Conservation (phyloP, 2,797 vertebrate species). For the Peromyscus melanophrys region DNA sequence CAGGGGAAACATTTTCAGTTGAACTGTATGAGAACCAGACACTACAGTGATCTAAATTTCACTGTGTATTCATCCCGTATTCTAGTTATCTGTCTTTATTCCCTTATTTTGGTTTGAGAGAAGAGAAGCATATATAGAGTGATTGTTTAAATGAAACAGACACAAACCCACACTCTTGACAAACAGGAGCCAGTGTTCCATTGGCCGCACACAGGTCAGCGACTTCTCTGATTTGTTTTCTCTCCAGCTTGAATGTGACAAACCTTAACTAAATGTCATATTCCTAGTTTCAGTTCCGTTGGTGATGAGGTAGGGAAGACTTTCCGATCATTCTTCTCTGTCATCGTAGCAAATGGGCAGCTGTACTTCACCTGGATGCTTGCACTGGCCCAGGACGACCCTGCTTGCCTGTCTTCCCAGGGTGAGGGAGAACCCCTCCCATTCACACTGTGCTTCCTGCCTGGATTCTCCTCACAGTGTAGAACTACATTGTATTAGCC, state of each 20-base stretch:
- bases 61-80: conserved; percentile 77
- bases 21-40: conserved; percentile 76
- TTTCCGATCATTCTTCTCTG: not conserved
- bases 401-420: not conserved
- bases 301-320: not conserved
- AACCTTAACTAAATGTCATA: not conserved
- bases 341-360: not conserved
- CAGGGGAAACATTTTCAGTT: conserved; percentile 54
- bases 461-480: not conserved
- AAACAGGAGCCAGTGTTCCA: not conserved
- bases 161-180: not conserved
- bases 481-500: not conserved
- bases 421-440: not conserved
- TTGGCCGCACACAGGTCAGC: not conserved
- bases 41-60: conserved; percentile 74
- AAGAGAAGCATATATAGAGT: not conserved
- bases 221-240: not conserved
- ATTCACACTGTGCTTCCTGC: not conserved
- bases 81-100: conserved; percentile 79
- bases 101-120: conserved; percentile 69
- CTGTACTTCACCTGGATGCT: not conserved
- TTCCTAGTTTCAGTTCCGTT: not conserved
- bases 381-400: not conserved
- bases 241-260: not conserved
- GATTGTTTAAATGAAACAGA: conserved; percentile 50